Conservation (phyloP, 2,113 vertebrate genomes). For the Eptatretus burgeri region DNA sequence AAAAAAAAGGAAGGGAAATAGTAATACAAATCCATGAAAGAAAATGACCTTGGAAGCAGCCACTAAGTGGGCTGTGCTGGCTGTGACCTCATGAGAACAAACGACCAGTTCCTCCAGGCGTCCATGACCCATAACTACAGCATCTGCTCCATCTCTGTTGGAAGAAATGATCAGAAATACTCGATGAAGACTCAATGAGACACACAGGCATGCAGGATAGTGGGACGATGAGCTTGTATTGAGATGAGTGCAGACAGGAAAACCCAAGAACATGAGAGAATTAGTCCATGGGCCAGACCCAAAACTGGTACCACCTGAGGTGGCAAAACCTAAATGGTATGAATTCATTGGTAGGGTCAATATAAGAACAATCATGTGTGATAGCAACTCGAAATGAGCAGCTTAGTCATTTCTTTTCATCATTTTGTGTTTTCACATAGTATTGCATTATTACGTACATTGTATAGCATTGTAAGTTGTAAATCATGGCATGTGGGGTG, state of each 20-base stretch:
- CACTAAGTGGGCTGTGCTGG: conserved; percentile 82
- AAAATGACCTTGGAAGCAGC: conserved; percentile 65
- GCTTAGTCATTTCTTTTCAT: background rate
- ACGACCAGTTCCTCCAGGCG: conserved; percentile 84
- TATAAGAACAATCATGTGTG: too few relatives aligned
- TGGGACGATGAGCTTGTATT: background rate
- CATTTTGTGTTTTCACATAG: too few relatives aligned
- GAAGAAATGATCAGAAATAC: background rate
- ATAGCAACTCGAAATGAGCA: background rate
- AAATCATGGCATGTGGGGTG: too few relatives aligned
- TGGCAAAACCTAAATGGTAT: too few relatives aligned
- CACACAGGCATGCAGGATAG: background rate
- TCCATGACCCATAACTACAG: conserved; percentile 57
- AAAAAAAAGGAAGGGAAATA: too few relatives aligned
- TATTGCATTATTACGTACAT: too few relatives aligned
- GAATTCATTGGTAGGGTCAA: too few relatives aligned
- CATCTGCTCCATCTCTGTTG: conserved; percentile 59
- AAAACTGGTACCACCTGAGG: too few relatives aligned
- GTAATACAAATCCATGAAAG: background rate
- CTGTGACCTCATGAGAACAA: conserved; percentile 76
- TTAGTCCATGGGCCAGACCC: background rate
- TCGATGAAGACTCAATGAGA: background rate
- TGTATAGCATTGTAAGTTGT: too few relatives aligned
- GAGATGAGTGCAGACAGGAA: background rate
- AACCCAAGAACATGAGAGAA: background rate